phyloP scores from a whole-genome alignment of 2,888 invertebrate genomes.

The Drosophila formosana region DNA sequence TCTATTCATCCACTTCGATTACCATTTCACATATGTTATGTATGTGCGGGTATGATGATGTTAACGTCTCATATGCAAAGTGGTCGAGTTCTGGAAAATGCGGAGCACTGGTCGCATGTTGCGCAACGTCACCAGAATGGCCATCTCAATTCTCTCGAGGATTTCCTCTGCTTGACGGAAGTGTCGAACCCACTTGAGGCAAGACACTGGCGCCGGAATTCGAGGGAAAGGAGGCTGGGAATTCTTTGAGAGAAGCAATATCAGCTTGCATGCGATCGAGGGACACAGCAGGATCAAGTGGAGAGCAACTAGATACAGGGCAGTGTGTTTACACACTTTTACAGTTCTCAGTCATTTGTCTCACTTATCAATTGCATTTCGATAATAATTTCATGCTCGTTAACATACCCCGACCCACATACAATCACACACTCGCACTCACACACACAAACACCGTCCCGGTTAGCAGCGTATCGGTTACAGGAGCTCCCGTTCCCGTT shows the following conservation, averaged over 20 bases:
- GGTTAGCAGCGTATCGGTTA: not conserved
- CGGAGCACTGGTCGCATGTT: constrained; percentile 28
- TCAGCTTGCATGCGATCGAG: constrained; percentile 50
- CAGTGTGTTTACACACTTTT: constrained; percentile 42
- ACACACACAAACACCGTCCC: not conserved
- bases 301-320: not conserved
- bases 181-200: constrained; percentile 65
- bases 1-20: not conserved
- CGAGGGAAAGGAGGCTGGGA: constrained; percentile 59
- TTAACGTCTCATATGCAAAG: constrained; percentile 44
- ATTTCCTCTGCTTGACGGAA: constrained; percentile 50
- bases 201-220: constrained; percentile 68
- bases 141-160: not conserved
- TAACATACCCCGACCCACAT: constrained; percentile 54
- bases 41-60: constrained; percentile 19
- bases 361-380: constrained; percentile 73
- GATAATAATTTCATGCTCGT: constrained; percentile 83
- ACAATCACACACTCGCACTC: constrained; percentile 12
- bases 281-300: not conserved
- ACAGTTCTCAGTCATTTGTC: constrained; percentile 35
- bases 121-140: not conserved
- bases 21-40: not conserved
- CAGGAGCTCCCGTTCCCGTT: constrained; percentile 9
- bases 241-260: constrained; percentile 30
- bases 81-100: constrained; percentile 18